Conservation (phyloP, 37 sponge, comb jelly and placozoan genomes). For the Agelas oroides region DNA sequence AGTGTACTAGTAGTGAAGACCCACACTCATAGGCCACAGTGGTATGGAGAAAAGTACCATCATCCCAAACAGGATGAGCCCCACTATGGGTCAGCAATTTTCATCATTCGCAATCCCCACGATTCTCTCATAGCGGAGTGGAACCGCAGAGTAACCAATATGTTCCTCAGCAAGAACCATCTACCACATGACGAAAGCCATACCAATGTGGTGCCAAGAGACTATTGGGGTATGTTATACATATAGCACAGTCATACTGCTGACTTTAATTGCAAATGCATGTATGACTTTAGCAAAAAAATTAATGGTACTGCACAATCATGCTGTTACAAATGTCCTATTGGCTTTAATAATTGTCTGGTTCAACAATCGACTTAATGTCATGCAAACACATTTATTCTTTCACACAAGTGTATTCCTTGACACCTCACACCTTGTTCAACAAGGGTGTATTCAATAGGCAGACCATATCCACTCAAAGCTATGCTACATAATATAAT, state of each 20-base stretch:
- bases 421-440: too few species aligned
- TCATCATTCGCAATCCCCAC: slow-evolving; percentile 57
- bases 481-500: too few species aligned
- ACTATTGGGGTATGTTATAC: slow-evolving; percentile 19
- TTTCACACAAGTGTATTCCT: too few species aligned
- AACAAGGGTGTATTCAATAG: too few species aligned
- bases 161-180: neutral
- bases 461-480: too few species aligned
- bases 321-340: too few species aligned
- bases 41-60: slow-evolving; percentile 1
- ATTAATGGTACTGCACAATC: too few species aligned
- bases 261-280: neutral
- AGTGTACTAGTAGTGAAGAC: slow-evolving; percentile 62
- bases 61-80: neutral
- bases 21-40: slow-evolving; percentile 27
- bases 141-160: slow-evolving; percentile 38
- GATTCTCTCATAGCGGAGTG: slow-evolving; percentile 60
- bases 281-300: too few species aligned
- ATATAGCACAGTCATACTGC: neutral
- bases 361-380: too few species aligned
- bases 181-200: slow-evolving; percentile 6
- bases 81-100: slow-evolving; percentile 46
- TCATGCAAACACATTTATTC: too few species aligned
- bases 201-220: neutral
- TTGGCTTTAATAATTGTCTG: too few species aligned